phyloP scores from a whole-genome alignment of 2,888 invertebrate genomes.

The Netelia melanura region DNA sequence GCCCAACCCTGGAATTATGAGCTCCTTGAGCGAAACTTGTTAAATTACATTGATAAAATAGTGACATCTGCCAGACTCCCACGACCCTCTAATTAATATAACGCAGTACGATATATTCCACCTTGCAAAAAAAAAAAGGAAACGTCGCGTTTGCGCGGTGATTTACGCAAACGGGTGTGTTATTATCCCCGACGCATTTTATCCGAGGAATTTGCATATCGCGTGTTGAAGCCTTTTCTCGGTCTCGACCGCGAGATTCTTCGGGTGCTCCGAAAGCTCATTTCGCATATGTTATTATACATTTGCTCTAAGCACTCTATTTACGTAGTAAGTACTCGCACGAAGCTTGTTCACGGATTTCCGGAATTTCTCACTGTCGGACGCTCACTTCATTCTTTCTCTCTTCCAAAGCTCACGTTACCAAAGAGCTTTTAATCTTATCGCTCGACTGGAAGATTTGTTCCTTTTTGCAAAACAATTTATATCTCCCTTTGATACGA shows the following conservation, averaged over 20 bases:
- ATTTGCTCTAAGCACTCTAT: constrained; percentile 40
- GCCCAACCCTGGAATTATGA: constrained; percentile 1
- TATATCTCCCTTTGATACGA: constrained; percentile 45
- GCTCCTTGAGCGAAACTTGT: constrained; percentile 24
- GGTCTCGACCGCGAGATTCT: constrained; percentile 26
- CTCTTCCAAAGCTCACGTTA: not conserved
- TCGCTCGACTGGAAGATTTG: constrained; percentile 34
- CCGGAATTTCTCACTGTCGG: constrained; percentile 6
- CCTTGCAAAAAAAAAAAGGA: constrained; percentile 49
- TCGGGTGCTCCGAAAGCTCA: constrained; percentile 28
- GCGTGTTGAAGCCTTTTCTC: constrained; percentile 72
- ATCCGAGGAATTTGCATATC: constrained; percentile 79
- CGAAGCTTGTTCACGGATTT: constrained; percentile 63
- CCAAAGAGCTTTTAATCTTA: constrained; percentile 35
- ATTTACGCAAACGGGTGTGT: constrained; percentile 73
- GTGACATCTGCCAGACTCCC: constrained; percentile 52
- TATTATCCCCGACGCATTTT: constrained; percentile 72
- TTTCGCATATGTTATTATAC: constrained; percentile 31
- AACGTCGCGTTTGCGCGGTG: constrained; percentile 72
- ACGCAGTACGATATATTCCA: constrained; percentile 34
- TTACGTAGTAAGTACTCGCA: constrained; percentile 51
- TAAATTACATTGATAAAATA: constrained; percentile 58
- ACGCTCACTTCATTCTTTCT: constrained; percentile 14
- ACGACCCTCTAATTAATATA: constrained; percentile 72
- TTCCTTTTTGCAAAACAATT: constrained; percentile 57